Evolutionary conservation across 2,888 invertebrate species (phyloP).

Genomic region (Cistogaster globosa): DNA sequence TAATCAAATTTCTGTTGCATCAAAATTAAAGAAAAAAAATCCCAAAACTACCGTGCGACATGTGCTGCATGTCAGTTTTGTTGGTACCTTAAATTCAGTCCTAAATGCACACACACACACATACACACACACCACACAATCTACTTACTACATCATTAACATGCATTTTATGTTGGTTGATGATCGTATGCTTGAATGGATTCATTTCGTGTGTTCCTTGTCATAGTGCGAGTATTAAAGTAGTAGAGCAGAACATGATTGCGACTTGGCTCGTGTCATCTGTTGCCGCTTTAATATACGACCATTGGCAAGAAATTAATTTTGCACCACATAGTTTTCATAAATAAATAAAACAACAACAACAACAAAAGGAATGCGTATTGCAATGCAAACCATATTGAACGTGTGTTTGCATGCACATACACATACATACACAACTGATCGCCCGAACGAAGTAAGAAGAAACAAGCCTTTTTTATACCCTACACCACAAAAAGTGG

Average conservation of each 20-base stretch:
- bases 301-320: constrained; percentile 69
- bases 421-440: constrained; percentile 16
- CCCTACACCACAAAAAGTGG: no score
- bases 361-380: background rate
- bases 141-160: constrained; percentile 50
- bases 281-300: constrained; percentile 69
- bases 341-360: background rate
- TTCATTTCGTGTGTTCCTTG: constrained; percentile 19
- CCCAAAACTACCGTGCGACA: constrained; percentile 45
- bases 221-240: constrained; percentile 18
- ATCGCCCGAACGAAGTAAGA: constrained; percentile 6
- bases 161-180: constrained; percentile 59
- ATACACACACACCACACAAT: constrained; percentile 26
- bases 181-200: constrained; percentile 23
- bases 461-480: background rate
- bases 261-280: constrained; percentile 72
- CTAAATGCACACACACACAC: constrained; percentile 37
- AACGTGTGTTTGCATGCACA: constrained; percentile 6
- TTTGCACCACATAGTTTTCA: constrained; percentile 65
- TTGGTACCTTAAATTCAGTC: constrained; percentile 25
- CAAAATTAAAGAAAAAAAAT: background rate
- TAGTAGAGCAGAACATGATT: constrained; percentile 47
- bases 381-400: background rate
- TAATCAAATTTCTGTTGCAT: no score
- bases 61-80: constrained; percentile 50